Evolutionary conservation across 2,113 vertebrate genomes (phyloP), one percentile per base, ranked within the genome.

Genomic region (Halichoerus grypus): DNA sequence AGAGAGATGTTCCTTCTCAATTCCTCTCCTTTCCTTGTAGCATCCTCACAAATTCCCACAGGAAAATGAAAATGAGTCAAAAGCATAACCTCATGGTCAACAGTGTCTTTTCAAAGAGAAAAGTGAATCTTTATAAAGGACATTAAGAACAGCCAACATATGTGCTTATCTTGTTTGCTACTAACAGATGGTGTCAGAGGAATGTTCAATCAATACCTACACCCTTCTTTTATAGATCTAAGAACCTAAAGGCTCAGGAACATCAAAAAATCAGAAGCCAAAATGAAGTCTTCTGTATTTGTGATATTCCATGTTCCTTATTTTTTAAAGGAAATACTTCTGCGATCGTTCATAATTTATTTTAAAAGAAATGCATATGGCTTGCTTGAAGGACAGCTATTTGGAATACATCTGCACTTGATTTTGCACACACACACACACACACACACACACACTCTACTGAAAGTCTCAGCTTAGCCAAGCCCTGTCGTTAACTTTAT

Each of bases 51-150:
- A 76, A 96, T 65, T 61, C n/a, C 79, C 33, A 33, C 5, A 86
- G 51, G 63, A 87, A 96, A 86, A 57, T 79, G 65, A 93, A 98
- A 93, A 91, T 59, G 26, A 91, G 59, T 86, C 33, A 79, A 46
- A 26, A 94, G 57, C 83, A 97, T 51, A 83, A 90, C 46, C 74
- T 95, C 59, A 85, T 69, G 83, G 80, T 85, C 96, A 83, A 72
- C 6, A 80, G n/a, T n/a, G 55, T 88, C 33, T 91, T 13, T 1
- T 28, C 19, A n/a, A n/a, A 96, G 36, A 85, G 26, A 87, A 91
- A 92, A 26, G 18, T 55, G 79, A 57, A 85, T 94, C 28, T 95
- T 84, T 85, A 71, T 7, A 91, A 77, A 53, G 42, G 51, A 49
- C 16, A 4, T 46, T 61, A 65, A 28, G 3, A 87, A 46, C 46